Conservation (phyloP, 2,888 invertebrate genomes). For the Dicycla oo region DNA sequence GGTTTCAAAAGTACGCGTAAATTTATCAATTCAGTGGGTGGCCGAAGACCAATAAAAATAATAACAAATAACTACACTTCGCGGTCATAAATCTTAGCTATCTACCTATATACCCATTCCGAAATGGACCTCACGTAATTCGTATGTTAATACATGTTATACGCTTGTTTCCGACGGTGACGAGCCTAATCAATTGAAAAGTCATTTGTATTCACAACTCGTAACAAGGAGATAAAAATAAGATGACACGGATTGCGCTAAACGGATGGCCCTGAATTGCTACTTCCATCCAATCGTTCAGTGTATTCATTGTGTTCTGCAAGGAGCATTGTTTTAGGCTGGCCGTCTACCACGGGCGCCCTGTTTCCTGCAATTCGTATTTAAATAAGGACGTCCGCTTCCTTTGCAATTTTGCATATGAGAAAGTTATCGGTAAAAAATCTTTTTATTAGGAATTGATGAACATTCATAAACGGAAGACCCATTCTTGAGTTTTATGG, state of each 20-base stretch:
- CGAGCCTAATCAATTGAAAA: constrained; percentile 39
- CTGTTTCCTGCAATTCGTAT: constrained; percentile 80
- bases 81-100: constrained; percentile 42
- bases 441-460: constrained; percentile 68
- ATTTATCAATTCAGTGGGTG: constrained; percentile 14
- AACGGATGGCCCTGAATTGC: constrained; percentile 54
- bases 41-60: constrained; percentile 25
- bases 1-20: neutral
- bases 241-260: constrained; percentile 56
- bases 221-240: constrained; percentile 51
- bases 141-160: constrained; percentile 33
- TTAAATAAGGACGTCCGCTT: constrained; percentile 86
- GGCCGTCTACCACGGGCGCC: constrained; percentile 71
- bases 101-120: constrained; percentile 20
- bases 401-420: constrained; percentile 82
- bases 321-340: constrained; percentile 77
- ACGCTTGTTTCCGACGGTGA: constrained; percentile 36
- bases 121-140: constrained; percentile 52
- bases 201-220: constrained; percentile 50
- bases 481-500: constrained; percentile 68
- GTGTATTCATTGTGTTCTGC: constrained; percentile 69
- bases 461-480: constrained; percentile 76
- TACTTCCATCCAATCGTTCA: constrained; percentile 55
- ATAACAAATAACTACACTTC: constrained; percentile 36
- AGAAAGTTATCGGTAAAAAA: constrained; percentile 74